Evolutionary conservation across 2,888 invertebrate genomes (phyloP).

Genomic region (Muschampia plurimacula): DNA sequence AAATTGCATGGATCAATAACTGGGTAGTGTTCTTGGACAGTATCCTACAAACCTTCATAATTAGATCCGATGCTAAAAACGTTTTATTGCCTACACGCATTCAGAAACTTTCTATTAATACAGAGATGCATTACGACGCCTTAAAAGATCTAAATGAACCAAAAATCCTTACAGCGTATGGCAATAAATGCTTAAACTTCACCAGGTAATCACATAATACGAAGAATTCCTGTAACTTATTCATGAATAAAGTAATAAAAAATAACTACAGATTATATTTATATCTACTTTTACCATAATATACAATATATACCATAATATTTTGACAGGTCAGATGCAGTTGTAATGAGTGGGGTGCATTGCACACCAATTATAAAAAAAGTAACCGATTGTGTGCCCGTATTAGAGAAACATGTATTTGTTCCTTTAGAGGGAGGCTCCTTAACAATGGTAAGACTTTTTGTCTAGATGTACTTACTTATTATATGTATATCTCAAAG

Average conservation of each 20-base stretch:
- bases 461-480: background rate
- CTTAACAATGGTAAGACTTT: background rate
- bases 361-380: background rate
- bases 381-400: background rate
- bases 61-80: background rate
- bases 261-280: no score
- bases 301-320: no score
- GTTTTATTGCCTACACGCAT: background rate
- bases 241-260: background rate
- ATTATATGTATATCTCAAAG: no score
- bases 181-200: background rate
- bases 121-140: background rate
- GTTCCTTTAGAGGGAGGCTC: background rate
- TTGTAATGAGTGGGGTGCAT: background rate
- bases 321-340: background rate
- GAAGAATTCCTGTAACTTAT: no score
- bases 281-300: no score
- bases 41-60: background rate
- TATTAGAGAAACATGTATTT: conserved; percentile 2
- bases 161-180: background rate
- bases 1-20: conserved; percentile 14
- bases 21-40: background rate
- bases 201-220: background rate
- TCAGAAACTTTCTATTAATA: background rate
- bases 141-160: background rate